Conservation (phyloP, 2,888 invertebrate species). For the Netelia fuscicornis region DNA sequence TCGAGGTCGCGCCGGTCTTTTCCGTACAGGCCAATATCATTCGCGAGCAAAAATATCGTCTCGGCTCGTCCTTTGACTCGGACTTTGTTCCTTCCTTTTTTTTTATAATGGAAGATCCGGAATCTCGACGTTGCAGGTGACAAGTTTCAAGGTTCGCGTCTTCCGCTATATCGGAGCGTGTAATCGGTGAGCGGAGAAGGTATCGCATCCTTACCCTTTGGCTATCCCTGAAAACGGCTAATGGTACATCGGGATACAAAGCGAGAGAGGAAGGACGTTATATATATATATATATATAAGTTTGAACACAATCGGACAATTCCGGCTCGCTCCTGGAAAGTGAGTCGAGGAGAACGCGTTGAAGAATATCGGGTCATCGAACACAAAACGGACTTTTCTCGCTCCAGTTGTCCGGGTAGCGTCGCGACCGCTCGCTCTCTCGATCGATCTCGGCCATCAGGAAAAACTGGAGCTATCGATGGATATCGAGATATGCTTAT, state of each 20-base stretch:
- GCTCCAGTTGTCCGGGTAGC: constrained; percentile 74
- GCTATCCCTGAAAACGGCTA: neutral
- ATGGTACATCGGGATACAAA: neutral
- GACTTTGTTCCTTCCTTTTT: neutral
- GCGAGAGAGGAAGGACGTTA: neutral
- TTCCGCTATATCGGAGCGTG: constrained; percentile 27
- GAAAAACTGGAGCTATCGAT: constrained; percentile 22
- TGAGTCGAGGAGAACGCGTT: constrained; percentile 69
- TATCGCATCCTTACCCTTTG: neutral
- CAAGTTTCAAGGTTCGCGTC: constrained; percentile 65
- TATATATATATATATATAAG: neutral
- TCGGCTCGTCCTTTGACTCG: neutral
- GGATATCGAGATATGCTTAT: neutral
- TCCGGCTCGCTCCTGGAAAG: constrained; percentile 68
- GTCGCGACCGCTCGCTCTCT: constrained; percentile 42
- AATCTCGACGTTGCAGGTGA: constrained; percentile 66
- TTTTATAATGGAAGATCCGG: constrained; percentile 66
- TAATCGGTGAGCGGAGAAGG: neutral
- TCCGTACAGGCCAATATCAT: constrained; percentile 15
- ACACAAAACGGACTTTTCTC: constrained; percentile 75
- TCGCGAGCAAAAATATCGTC: neutral
- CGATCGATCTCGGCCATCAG: constrained; percentile 34
- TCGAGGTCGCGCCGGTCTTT: constrained; percentile 36
- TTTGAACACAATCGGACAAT: constrained; percentile 34
- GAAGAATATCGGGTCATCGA: constrained; percentile 74